Evolutionary conservation across 53 echinoderm and acorn worm species (phyloP).

Genomic region (Paracentrotus lividus): DNA sequence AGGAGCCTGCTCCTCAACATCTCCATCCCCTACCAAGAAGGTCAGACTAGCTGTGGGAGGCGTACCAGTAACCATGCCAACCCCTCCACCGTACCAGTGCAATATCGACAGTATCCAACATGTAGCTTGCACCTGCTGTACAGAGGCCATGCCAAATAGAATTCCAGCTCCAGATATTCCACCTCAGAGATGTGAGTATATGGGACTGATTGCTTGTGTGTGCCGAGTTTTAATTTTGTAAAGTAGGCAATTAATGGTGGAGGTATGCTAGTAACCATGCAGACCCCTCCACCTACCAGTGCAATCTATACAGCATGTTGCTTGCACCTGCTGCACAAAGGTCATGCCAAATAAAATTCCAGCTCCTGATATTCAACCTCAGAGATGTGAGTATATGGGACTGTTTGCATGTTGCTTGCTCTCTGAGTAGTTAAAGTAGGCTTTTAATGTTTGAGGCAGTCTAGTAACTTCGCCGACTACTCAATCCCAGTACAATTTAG

Average conservation of each 20-base stretch:
- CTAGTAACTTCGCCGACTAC: too few relatives aligned
- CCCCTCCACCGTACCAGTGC: conserved; percentile 73
- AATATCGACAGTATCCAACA: conserved; percentile 37
- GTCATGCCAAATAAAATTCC: conserved; percentile 77
- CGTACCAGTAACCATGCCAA: conserved; percentile 70
- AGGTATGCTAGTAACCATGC: conserved; percentile 68
- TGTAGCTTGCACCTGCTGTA: conserved; percentile 80
- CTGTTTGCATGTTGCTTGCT: not conserved
- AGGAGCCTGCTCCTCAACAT: conserved; percentile 47
- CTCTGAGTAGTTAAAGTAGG: too few relatives aligned
- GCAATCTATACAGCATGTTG: conserved; percentile 66
- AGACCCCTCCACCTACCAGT: conserved; percentile 70
- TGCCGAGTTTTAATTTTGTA: not conserved
- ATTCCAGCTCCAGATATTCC: conserved; percentile 68
- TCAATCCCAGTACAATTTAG: too few relatives aligned
- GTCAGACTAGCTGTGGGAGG: conserved; percentile 44
- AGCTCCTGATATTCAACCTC: conserved; percentile 71
- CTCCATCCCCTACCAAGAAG: conserved; percentile 23
- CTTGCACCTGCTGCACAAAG: conserved; percentile 78
- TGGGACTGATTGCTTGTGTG: not conserved
- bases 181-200: conserved; percentile 79
- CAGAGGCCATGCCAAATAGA: conserved; percentile 77
- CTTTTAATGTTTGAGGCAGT: too few relatives aligned
- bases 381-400: conserved; percentile 75
- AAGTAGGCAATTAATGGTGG: too few relatives aligned